phyloP scores from a whole-genome alignment of 2,113 vertebrate species.

The Pollachius pollachius region DNA sequence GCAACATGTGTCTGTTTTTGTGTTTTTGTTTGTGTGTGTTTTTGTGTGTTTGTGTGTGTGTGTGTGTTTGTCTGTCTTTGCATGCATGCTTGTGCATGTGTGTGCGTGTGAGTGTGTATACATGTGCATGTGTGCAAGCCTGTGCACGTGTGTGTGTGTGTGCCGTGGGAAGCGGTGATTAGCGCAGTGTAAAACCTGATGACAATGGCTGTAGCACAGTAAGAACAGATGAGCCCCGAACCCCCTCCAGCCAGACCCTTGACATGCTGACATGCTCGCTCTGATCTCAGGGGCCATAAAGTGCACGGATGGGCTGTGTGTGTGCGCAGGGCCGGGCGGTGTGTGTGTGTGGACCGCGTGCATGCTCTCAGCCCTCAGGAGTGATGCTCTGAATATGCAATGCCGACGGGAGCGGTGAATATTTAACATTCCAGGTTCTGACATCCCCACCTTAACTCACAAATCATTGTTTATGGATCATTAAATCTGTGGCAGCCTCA shows the following conservation, averaged over 20 bases:
- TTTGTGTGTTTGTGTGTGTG: neutral
- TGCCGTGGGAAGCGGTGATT: constrained; percentile 31
- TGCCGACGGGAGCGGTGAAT: constrained; percentile 50
- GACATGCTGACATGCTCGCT: constrained; percentile 61
- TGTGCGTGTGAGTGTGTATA: constrained; percentile 1
- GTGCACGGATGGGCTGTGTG: constrained; percentile 53
- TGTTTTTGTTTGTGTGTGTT: neutral
- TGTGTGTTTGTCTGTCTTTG: constrained; percentile 4
- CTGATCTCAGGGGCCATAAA: constrained; percentile 61
- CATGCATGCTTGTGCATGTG: neutral
- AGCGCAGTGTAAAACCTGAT: constrained; percentile 55
- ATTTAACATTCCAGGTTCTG: constrained; percentile 57
- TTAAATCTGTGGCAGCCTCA: constrained; percentile 36
- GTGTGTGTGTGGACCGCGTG: neutral
- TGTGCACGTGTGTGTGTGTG: neutral
- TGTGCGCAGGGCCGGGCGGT: constrained; percentile 20
- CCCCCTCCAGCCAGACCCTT: constrained; percentile 44
- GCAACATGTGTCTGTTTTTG: neutral
- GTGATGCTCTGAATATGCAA: constrained; percentile 59
- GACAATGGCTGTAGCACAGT: constrained; percentile 45
- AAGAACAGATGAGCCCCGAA: constrained; percentile 46
- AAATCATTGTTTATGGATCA: constrained; percentile 70
- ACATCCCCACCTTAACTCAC: constrained; percentile 51
- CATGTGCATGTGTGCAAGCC: constrained; percentile 3
- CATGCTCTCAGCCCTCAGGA: constrained; percentile 20